Evolutionary conservation across 2,888 invertebrate genomes (phyloP).

Genomic region (Hypena proboscidalis): DNA sequence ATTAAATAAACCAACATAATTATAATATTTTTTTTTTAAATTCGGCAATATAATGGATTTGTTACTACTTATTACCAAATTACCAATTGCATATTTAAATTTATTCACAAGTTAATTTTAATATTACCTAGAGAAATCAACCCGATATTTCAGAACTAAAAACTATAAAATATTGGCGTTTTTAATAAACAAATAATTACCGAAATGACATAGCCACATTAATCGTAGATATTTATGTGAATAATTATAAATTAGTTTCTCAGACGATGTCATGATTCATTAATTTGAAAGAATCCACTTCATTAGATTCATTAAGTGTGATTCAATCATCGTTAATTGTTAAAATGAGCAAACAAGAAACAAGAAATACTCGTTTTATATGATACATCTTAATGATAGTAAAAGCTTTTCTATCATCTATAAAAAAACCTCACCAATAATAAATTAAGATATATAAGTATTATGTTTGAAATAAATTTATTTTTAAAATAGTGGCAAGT

Average conservation of each 20-base stretch:
- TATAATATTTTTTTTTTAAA: too few species aligned
- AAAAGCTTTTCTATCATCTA: background rate
- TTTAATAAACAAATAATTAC: background rate
- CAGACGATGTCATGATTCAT: slow-evolving; percentile 1
- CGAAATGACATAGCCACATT: background rate
- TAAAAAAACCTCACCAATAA: too few species aligned
- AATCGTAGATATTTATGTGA: slow-evolving; percentile 3
- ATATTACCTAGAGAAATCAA: too few species aligned
- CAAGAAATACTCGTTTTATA: slow-evolving; percentile 2
- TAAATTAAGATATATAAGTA: too few species aligned
- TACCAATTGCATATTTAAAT: too few species aligned
- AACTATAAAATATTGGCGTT: background rate
- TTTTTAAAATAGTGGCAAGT: too few species aligned
- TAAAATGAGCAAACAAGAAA: slow-evolving; percentile 9
- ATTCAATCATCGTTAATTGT: slow-evolving; percentile 14
- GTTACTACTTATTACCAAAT: too few species aligned
- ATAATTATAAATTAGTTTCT: slow-evolving; percentile 1
- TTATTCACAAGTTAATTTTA: too few species aligned
- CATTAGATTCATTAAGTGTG: slow-evolving; percentile 9
- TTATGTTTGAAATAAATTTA: too few species aligned
- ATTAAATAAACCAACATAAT: too few species aligned
- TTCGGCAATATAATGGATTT: too few species aligned
- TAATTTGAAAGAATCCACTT: slow-evolving; percentile 1
- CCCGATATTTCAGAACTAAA: too few species aligned
- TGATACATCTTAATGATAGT: slow-evolving; percentile 2